A percentile compares a stretch with the other conserved stretches of the same genome.
Conservation (phyloP, 1,140 invertebrate genomes). For the Protaetia brevitarsis region DNA sequence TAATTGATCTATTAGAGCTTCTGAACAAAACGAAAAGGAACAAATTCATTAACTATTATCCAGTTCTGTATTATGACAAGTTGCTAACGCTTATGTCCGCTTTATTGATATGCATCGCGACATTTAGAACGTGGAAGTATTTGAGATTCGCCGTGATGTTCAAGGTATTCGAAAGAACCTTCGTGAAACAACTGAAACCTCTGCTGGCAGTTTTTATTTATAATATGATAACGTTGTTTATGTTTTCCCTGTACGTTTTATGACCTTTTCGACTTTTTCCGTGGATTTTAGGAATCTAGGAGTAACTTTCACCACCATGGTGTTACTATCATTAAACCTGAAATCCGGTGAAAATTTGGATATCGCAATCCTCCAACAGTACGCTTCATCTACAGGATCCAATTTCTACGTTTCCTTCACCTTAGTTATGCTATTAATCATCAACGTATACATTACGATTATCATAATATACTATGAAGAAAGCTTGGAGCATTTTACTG, state of each 20-base stretch:
- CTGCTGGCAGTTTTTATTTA: not conserved
- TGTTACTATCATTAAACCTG: conserved; percentile 20
- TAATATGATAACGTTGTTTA: not conserved
- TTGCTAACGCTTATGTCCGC: not conserved
- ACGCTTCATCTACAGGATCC: not conserved
- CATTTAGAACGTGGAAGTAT: conserved; percentile 23
- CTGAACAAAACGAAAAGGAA: conserved; percentile 13
- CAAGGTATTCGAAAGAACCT: conserved; percentile 17
- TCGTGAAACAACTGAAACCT: not conserved
- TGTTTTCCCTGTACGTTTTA: conserved; percentile 15
- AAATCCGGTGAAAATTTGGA: conserved; percentile 16
- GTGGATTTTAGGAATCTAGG: conserved; percentile 16
- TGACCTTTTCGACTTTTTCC: not conserved
- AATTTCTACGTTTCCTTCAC: not conserved
- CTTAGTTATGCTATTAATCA: conserved; percentile 1
- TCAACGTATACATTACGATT: conserved; percentile 14
- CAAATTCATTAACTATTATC: conserved; percentile 19
- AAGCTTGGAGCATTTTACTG: not conserved
- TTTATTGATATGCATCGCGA: conserved; percentile 17
- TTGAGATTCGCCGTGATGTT: conserved; percentile 22
- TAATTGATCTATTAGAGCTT: not conserved
- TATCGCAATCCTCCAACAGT: not conserved
- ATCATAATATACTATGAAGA: conserved; percentile 19
- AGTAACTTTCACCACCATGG: not conserved
- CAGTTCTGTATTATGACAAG: conserved; percentile 3